Base-by-base conservation (phyloP, 53 echinoderm and acorn worm genomes). In the Hippasteria phrygiana region DNA sequence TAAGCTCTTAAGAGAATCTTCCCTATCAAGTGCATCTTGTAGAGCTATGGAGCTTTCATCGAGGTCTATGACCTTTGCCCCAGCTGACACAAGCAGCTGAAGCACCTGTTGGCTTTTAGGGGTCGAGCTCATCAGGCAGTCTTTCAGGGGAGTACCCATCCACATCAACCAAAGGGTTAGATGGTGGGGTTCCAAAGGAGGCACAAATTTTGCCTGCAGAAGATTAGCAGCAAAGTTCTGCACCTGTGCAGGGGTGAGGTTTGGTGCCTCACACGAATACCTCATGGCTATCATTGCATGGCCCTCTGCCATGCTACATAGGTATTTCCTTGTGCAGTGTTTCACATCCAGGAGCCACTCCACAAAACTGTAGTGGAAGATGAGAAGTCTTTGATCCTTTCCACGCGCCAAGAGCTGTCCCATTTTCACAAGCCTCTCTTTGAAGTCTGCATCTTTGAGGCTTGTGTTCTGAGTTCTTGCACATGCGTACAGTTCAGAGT, bases 331-430 rank as follows among this genome's bases (percentile, higher is more conserved):
- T 41, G 99, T 99, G 74, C 99, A 99, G 73, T 96, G 90, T 83
- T 99, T 99, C 22, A 99, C 96, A 76, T 99, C 99, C 2, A 94
- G 93, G n/a, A 99, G 80, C 99, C 99, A 99, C 87, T 99, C 99
- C 10, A 93, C 90, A 91, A 99, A 99, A 69, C 99, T 99, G 70
- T 99, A 88, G 64, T 99, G 99, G 90, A 99, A 99, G 51, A 99
- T 83, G 20, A 94, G 67, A 16, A 94, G 84, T 73, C 67, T 73
- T 73, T 96, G 93, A 64, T 96, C 99, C 46, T 90, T 89, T 66
- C 91, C 88, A 38, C 90, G 73, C 7, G 94, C 88, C 56, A 99
- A 82, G n/a, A 99, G 78, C 55, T 93, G 91, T 22, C 88, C 88
- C 93, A 96, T 93, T 47, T 90, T 88, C 37, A 90, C 77, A n/a